These are phyloP conservation scores for Apistogramma diplotaenia DNA, from an alignment of 2,113 vertebrate genomes.

Conservation along the genomic window DNA sequence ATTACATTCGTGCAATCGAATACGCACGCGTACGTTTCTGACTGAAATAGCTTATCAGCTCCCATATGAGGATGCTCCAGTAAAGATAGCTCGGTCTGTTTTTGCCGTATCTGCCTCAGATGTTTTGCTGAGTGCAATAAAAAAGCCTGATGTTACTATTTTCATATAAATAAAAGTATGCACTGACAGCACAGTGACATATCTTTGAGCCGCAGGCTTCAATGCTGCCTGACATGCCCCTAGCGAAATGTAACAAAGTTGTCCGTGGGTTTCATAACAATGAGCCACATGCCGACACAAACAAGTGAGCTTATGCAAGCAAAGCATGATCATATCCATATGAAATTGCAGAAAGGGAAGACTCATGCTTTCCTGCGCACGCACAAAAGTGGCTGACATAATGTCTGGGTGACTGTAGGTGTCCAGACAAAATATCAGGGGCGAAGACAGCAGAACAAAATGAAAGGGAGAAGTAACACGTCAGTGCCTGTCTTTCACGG, in stretches of 20 bases:
- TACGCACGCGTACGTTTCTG: not conserved
- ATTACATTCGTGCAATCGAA: conserved; percentile 24
- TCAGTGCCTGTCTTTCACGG: conserved; percentile 32
- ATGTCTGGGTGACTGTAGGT: conserved; percentile 5
- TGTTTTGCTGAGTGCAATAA: conserved; percentile 51
- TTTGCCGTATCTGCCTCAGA: conserved; percentile 32
- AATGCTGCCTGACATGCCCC: conserved; percentile 14
- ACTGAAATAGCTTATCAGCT: conserved; percentile 32
- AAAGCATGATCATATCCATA: not conserved
- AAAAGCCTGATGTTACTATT: conserved; percentile 50
- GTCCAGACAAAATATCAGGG: conserved; percentile 2
- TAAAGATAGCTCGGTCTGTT: conserved; percentile 26
- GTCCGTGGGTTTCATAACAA: conserved; percentile 42
- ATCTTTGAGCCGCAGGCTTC: conserved; percentile 39
- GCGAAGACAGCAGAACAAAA: conserved; percentile 26
- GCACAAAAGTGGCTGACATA: conserved; percentile 30
- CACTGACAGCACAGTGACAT: conserved; percentile 51
- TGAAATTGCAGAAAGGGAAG: conserved; percentile 2
- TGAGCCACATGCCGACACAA: not conserved
- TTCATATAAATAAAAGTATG: conserved; percentile 43
- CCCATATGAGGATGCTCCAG: conserved; percentile 4
- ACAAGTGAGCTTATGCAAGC: conserved; percentile 1
- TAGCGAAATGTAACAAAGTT: conserved; percentile 38
- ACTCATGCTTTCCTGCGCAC: not conserved
- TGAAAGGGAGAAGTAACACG: conserved; percentile 17